A percentile compares a stretch with the other conserved stretches of the same genome.
Evolutionary conservation across 2,113 vertebrate species (phyloP).

Genomic region (Mola mola): DNA sequence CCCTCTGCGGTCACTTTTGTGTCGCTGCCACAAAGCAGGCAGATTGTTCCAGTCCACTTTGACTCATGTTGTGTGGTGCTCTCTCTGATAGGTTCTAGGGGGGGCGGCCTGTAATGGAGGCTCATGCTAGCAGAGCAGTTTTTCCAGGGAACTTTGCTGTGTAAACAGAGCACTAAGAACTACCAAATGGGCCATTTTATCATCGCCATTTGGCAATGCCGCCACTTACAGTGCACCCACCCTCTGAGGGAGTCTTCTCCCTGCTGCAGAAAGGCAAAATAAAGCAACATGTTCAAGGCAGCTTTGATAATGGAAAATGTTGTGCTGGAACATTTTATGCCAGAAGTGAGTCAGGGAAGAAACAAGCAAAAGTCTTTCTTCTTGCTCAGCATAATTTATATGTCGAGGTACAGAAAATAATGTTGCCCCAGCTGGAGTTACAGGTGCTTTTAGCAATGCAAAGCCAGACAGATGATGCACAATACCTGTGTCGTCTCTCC

Average conservation of each 20-base stretch:
- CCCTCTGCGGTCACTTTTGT: slow-evolving; percentile 6
- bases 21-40: slow-evolving; percentile 5
- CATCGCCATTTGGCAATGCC: slow-evolving; percentile 14
- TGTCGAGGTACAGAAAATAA: no score
- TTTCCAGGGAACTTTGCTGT: slow-evolving; percentile 32
- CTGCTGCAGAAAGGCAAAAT: no score
- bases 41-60: slow-evolving; percentile 16
- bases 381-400: no score
- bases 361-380: no score
- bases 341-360: no score
- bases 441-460: no score
- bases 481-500: no score
- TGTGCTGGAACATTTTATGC: no score
- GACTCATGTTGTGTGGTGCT: slow-evolving; percentile 18
- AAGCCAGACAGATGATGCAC: no score
- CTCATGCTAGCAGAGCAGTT: slow-evolving; percentile 29
- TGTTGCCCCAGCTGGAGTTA: no score
- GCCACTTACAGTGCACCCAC: not conserved
- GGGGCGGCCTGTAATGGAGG: slow-evolving; percentile 34
- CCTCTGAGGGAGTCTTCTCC: slow-evolving; percentile 25
- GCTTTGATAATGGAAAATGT: no score
- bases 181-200: slow-evolving; percentile 3
- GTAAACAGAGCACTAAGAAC: slow-evolving; percentile 14
- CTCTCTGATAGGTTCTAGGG: slow-evolving; percentile 5
- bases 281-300: no score